Base-by-base conservation (phyloP, 37 sponge, comb jelly and placozoan species). In the Ephydatia muelleri region DNA sequence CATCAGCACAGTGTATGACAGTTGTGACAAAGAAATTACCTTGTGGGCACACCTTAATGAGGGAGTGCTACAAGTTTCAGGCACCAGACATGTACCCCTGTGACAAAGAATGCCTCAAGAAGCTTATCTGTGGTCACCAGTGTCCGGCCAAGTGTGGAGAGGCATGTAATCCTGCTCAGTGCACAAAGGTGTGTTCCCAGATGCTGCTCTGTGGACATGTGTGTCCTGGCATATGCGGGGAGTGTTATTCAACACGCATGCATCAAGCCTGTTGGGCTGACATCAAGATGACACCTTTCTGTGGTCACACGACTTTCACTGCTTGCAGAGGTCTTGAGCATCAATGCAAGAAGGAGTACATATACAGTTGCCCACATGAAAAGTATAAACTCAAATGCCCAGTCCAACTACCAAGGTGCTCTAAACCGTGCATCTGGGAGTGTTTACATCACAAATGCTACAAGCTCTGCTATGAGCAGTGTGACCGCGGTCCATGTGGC, bases 191-290 rank as follows among this genome's bases (percentile, higher is more conserved):
- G 16, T 94, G 95, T 40, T 31, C 21, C 0, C 25, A 14, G 0
- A 82, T 65, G 0, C 82, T 91, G 5, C 47, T 64, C 1, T 94
- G 95, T 89, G 95, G 95, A 0, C 95, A 94, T 65, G 27, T 19
- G 19, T 94, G 95, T 34, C 6, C 40, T 21, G 93, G 89, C 34
- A 72, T 29, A 68, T 92, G 93, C 75, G 82, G 89, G 3, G 65
- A 88, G 25, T 84, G 82, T 40, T 79, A 22, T 49, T 28, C 30
- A 35, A 38, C 77, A 27, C 70, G 83, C 0, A 90, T 85, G 32
- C 91, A 90, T 31, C 16, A 49, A 6, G 66, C 83, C 4, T 90
- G 91, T 65, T 28, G 0, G 21, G 67, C 35, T 29, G 33, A 25
- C 1, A 28, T 82, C 12, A 28, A 71, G 6, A 22, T 68, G 4